Base-by-base conservation (phyloP, 2,888 invertebrate genomes). In the Opisthograptis luteolata region DNA sequence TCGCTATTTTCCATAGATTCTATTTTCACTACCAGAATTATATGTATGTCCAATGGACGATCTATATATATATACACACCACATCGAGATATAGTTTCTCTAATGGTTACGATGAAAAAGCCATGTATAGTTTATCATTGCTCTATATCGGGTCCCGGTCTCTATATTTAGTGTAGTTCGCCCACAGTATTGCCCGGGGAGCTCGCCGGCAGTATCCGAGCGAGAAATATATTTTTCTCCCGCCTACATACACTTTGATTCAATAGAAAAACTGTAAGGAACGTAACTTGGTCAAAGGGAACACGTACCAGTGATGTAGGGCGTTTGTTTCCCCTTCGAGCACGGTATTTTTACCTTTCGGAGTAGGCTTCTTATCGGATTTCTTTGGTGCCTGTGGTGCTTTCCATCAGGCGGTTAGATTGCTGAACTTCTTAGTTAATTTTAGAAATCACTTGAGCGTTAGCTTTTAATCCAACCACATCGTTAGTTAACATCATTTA, bases 101-200 rank as follows among this genome's bases (percentile, higher is more conserved):
- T 19, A 10, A 7, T 32, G 19, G 10, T 19, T 13, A 6, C 3
- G 15, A 7, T 28, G 27, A 15, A 14, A 30, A 3, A 15, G 5
- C n/a, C 14, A n/a, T 1, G 15, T 15, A 15, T 25, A 15, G 24
- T 36, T 36, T 14, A 36, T 27, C 37, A 27, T 8, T 27, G 12
- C 9, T 36, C 20, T 13, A 20, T 40, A 40, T 40, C 22, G 30
- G 19, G 30, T 40, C 34, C 27, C 39, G 22, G 34, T 39, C 32
- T 31, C 39, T 32, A 46, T 27, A 46, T 46, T 34, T 27, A 40
- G 46, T 47, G 2, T 20, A 20, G 40, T 47, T 39, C 39, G 25
- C 32, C 19, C 27, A 40, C 39, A 27, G 34, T 32, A 31, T 45
- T 25, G 31, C 46, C 40, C 46, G 40, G 46, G 46, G 46, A 46